Evolutionary conservation across 1,140 invertebrate genomes (phyloP).

Genomic region (Bombus consobrinus): DNA sequence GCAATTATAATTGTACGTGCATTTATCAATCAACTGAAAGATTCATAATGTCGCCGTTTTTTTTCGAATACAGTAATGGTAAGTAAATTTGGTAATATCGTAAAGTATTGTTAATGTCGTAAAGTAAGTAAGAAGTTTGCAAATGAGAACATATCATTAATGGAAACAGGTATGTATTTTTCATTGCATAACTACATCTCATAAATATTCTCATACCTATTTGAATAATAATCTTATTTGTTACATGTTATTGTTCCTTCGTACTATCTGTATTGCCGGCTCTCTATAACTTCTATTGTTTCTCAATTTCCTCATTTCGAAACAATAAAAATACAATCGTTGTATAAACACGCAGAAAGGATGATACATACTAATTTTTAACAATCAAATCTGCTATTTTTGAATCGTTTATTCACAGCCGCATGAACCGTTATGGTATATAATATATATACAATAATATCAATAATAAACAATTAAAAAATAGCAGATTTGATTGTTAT

Average conservation of each 20-base stretch:
- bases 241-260: neutral
- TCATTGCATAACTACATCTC: neutral
- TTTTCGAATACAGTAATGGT: too few relatives aligned
- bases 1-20: too few relatives aligned
- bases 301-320: neutral
- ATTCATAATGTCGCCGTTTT: too few relatives aligned
- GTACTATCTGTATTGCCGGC: neutral
- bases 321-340: neutral
- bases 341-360: neutral
- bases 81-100: too few relatives aligned
- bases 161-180: too few relatives aligned
- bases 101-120: too few relatives aligned
- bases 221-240: neutral
- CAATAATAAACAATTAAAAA: too few relatives aligned
- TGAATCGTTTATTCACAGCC: neutral
- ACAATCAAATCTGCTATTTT: neutral
- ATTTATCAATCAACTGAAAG: too few relatives aligned
- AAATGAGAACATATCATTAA: too few relatives aligned
- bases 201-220: neutral
- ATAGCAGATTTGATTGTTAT: too few relatives aligned
- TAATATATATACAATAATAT: too few relatives aligned
- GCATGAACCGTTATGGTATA: neutral
- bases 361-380: neutral
- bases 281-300: neutral
- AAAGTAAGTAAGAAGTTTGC: too few relatives aligned